Evolutionary conservation across 35 echinoderm and acorn worm genomes (phyloP).

Genomic region (Ophioderma brevispina): DNA sequence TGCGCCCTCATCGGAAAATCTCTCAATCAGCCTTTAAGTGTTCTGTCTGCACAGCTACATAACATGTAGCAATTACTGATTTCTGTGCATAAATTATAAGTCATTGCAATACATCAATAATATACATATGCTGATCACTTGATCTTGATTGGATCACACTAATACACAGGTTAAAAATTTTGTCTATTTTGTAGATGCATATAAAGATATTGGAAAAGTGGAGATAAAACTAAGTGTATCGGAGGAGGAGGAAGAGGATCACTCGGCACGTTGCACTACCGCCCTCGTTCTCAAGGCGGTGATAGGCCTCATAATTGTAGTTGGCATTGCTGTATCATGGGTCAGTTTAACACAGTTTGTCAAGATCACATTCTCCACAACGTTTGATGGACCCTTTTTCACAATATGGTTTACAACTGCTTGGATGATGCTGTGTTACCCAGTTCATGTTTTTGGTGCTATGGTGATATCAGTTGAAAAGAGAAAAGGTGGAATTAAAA

Average conservation of each 20-base stretch:
- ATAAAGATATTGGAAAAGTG: background rate
- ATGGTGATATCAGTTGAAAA: constrained; percentile 50
- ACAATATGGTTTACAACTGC: constrained; percentile 87
- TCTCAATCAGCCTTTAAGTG: no score
- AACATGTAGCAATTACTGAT: no score
- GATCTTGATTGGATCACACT: no score
- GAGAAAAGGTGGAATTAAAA: constrained; percentile 40
- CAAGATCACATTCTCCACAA: constrained; percentile 80
- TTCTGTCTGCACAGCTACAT: no score
- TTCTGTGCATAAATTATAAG: no score
- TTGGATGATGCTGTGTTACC: constrained; percentile 93
- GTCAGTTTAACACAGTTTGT: constrained; percentile 87
- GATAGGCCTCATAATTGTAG: constrained; percentile 73
- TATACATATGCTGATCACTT: no score
- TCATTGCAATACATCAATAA: no score
- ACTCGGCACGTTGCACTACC: background rate
- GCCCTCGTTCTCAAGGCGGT: constrained; percentile 46
- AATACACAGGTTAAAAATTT: no score
- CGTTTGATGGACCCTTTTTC: constrained; percentile 89
- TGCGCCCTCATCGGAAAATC: no score
- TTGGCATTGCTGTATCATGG: constrained; percentile 91
- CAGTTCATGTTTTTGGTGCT: constrained; percentile 74
- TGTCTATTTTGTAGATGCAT: background rate
- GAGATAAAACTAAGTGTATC: background rate
- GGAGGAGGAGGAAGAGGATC: background rate